Base-by-base conservation (phyloP, 2,113 vertebrate genomes). In the Galbula dea region DNA sequence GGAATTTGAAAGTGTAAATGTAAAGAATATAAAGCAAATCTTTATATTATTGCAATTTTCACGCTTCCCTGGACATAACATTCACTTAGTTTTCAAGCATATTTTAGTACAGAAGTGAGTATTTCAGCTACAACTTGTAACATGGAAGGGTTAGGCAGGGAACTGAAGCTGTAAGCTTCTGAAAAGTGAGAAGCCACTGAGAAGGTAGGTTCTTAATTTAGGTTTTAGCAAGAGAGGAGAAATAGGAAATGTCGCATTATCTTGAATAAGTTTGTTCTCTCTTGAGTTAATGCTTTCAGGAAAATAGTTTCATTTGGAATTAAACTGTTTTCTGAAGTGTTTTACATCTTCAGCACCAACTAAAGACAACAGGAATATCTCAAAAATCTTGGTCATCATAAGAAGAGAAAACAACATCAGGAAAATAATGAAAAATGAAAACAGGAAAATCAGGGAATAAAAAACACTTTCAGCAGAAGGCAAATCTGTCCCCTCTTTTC, bases 41-140 rank as follows among this genome's bases (percentile, higher is more conserved):
- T 88, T 94, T 96, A 93, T 80, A 89, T 91, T 96, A 96, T 93
- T 97, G 93, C 55, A 96, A 63, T 93, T 96, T 96, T 95, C 96
- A 97, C 92, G 93, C 95, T 89, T 97, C 90, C 78, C 21, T 97
- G 88, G 85, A 79, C 81, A 93, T 91, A 97, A 95, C 63, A 95
- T 85, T 88, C 93, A 95, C 49, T 91, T 39, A 63, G 76, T 92
- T 97, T 96, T 92, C 81, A 96, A 96, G 59, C 93, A 88, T 83
- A 82, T 94, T 97, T 85, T 89, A 79, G 55, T 79, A 66, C 65
- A 73, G 83, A 94, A 87, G 58, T 73, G 90, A 93, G 59, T 7
- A 59, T 86, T 95, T 89, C 59, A 83, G 21, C 34, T 29, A 45
- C 73, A 93, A 83, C 23, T 83, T 89, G 32, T 69, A 80, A 81